A percentile compares a stretch with the other conserved stretches of the same genome.
phyloP scores from a whole-genome alignment of 92 coral and sea anemone genomes.

The Porites rus region DNA sequence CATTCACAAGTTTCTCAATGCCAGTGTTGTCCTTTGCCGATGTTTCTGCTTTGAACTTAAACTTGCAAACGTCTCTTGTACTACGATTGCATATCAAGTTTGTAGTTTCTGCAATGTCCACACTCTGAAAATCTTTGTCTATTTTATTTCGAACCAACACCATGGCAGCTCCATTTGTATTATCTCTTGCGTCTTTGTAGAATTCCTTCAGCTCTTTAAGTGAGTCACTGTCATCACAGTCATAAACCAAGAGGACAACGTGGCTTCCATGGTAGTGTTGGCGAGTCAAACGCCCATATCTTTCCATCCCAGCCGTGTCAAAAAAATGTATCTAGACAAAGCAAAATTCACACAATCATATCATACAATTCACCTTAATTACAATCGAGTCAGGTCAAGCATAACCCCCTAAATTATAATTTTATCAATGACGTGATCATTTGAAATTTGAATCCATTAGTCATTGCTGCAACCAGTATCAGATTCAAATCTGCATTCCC shows the following conservation, averaged over 20 bases:
- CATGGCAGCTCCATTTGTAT: constrained; percentile 69
- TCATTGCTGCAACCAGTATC: no score
- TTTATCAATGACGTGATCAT: no score
- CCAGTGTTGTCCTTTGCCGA: constrained; percentile 59
- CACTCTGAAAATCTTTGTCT: constrained; percentile 52
- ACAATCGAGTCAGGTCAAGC: no score
- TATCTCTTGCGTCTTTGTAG: constrained; percentile 39
- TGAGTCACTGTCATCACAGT: constrained; percentile 55
- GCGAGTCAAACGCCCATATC: constrained; percentile 68
- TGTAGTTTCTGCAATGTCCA: constrained; percentile 22
- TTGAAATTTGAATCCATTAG: no score
- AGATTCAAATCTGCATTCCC: no score
- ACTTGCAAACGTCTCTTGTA: background rate
- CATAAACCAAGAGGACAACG: constrained; percentile 82
- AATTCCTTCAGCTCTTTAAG: constrained; percentile 27
- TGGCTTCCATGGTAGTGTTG: constrained; percentile 74
- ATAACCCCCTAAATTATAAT: no score
- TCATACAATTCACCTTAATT: background rate
- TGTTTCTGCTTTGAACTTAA: constrained; percentile 32
- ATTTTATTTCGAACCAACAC: constrained; percentile 82
- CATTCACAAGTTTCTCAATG: constrained; percentile 39
- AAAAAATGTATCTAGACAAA: constrained; percentile 65
- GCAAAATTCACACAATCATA: background rate
- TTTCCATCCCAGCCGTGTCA: constrained; percentile 88
- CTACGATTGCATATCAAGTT: constrained; percentile 1